Base-by-base conservation (phyloP, 2,797 vertebrate species). In the Sebastes ruberrimus region DNA sequence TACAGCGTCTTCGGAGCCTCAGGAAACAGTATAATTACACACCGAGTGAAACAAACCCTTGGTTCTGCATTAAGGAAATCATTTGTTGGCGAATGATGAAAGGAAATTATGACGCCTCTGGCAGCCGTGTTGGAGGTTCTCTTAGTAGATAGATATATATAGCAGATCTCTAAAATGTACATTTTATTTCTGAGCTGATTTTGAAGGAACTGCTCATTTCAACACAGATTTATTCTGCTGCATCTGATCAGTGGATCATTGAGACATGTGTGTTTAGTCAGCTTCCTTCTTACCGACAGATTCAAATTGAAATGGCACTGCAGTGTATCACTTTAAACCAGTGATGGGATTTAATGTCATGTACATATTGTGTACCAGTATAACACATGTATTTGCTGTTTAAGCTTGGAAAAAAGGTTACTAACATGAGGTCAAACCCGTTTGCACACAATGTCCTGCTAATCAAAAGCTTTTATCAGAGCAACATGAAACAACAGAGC, bases 351-450 rank as follows among this genome's bases (percentile, higher is more conserved):
- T 23, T 28, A 10, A 6, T 10, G 10, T 66, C 62, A 30, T 38
- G 53, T 20, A 14, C 10, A 11, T 25, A 14, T 14, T 28, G 16
- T 64, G 18, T n/a, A 20, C 7, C 10, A 30, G n/a, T 4, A 10
- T 3, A 55, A 10, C 9, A 57, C 10, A 16, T 60, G 10, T 64
- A 13, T 59, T 30, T 52, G 20, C 22, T 72, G 42, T 30, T 6
- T 13, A 61, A 42, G 27, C 52, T 73, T 7, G 25, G 28, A 18
- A 64, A 14, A 42, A 65, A 67, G 56, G 60, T 67, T 71, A 74
- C n/a, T 62, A 56, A 61, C 28, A 28, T n/a, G 61, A 71, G 66
- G 70, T 71, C 56, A 80, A 82, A 72, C 6, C 3, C 42, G 64
- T 38, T 13, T 4, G 61, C 23, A 73, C 62, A 33, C 67, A 27